A percentile compares a stretch with the other conserved stretches of the same genome.
phyloP scores from a whole-genome alignment of 2,888 invertebrate species.

The Colostygia pectinataria region DNA sequence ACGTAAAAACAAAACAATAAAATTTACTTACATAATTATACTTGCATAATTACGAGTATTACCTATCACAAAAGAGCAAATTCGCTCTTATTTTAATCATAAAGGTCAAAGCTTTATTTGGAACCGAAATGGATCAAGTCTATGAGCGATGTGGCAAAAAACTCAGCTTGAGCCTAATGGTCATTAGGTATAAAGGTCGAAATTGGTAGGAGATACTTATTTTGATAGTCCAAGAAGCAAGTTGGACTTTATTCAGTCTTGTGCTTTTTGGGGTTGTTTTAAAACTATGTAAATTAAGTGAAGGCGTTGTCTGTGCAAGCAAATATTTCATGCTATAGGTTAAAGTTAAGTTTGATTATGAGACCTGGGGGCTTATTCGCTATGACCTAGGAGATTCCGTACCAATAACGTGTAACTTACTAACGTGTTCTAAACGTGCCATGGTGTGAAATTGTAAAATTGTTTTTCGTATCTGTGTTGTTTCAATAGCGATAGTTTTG shows the following conservation, averaged over 20 bases:
- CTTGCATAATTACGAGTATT: conserved; percentile 1
- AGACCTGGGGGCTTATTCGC: no score
- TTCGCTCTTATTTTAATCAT: conserved; percentile 33
- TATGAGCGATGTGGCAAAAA: conserved; percentile 28
- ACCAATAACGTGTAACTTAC: no score
- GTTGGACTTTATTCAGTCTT: conserved; percentile 28
- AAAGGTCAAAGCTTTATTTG: conserved; percentile 48
- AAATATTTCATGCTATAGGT: no score
- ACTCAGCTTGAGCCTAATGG: not conserved
- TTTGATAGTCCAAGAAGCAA: conserved; percentile 18
- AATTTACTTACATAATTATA: not conserved
- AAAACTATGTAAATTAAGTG: conserved; percentile 26
- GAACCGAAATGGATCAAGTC: conserved; percentile 45
- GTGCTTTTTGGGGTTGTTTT: conserved; percentile 28
- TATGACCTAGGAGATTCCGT: no score
- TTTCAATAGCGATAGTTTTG: no score
- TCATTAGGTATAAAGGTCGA: conserved; percentile 13
- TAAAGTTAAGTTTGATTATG: no score
- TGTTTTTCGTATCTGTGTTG: no score
- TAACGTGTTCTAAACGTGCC: no score
- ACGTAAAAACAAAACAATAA: not conserved
- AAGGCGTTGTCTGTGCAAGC: not conserved
- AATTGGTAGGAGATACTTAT: conserved; percentile 1
- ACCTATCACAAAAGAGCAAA: conserved; percentile 2
- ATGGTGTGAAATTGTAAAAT: no score